Percentiles rank a stretch among this genome's conserved stretches.
These are phyloP conservation scores for Diadumene lineata DNA, from an alignment of 92 coral and sea anemone species.

Conservation along the genomic window DNA sequence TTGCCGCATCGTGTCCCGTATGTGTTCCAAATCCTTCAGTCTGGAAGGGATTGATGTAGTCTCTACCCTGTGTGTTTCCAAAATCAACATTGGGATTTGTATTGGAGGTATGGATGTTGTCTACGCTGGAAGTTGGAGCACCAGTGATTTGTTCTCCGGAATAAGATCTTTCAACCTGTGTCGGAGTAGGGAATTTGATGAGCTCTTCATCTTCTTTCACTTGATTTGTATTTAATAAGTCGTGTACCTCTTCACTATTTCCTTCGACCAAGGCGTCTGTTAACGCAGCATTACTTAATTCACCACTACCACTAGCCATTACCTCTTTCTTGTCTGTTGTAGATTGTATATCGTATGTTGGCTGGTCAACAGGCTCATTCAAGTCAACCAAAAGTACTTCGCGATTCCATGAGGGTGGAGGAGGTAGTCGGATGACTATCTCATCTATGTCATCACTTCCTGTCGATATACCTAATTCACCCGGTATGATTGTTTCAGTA, in stretches of 20 bases:
- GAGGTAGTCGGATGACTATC: slow-evolving; percentile 35
- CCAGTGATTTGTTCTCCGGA: slow-evolving; percentile 9
- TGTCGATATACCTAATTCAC: neutral
- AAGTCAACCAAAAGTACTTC: slow-evolving; percentile 16
- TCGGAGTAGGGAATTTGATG: too few species aligned
- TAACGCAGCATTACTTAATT: neutral
- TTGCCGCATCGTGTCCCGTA: neutral
- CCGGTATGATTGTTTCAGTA: slow-evolving; percentile 13
- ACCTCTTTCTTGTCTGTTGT: neutral
- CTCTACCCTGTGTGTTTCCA: neutral
- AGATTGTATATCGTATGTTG: neutral
- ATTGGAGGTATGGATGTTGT: neutral
- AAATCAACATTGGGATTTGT: neutral
- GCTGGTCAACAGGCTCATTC: neutral
- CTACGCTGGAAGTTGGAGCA: neutral
- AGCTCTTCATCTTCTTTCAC: too few species aligned
- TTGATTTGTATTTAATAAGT: too few species aligned
- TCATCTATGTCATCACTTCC: neutral
- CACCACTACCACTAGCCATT: too few species aligned
- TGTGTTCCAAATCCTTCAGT: neutral
- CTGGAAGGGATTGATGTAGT: neutral
- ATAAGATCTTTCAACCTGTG: too few species aligned
- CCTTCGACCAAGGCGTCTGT: neutral
- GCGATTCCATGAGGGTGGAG: slow-evolving; percentile 40
- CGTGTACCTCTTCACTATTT: neutral